Evolutionary conservation across 2,888 invertebrate genomes (phyloP), one percentile per base, ranked within the genome.

Genomic region (Heliconius cydno): DNA sequence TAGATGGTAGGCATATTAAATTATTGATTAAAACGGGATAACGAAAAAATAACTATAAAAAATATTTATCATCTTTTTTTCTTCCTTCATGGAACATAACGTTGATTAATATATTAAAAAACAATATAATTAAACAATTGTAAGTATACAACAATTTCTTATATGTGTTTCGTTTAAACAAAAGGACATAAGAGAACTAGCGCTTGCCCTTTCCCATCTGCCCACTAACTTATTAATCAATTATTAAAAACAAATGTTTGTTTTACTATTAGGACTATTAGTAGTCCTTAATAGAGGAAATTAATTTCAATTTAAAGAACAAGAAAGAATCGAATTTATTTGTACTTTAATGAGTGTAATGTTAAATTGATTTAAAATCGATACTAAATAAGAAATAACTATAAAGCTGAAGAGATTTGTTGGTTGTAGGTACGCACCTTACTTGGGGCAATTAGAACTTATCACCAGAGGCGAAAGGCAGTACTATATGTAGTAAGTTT

Each of bases 221-320:
- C 25, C 25, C 25, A 25, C 25, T 65, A 13, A 73, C 73, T 73
- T 60, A 73, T 25, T 73, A 60, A 34, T 25, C 34, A 15, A n/a
- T 60, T 34, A 73, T 60, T 15, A 38, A 73, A 34, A 73, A 60
- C n/a, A 73, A 73, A 73, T 73, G 10, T 73, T 73, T 73, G 73
- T 9, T 57, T 38, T 60, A 9, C 57, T 6, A 73, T 73, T 73
- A 60, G 34, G 7, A 46, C 52, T 52, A 52, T 52, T 52, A 52
- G 22, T 52, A 52, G 15, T 46, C 9, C 5, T 52, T n/a, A 60
- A 73, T 73, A 38, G 60, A 60, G 10, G 4, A 60, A 38, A 73
- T 34, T 60, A 13, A 15, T 34, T 12, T 68, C 57, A 60, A 60
- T 60, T 34, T 60, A n/a, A n/a, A 13, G 7, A n/a, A 68, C 12